Percentiles rank a stretch among this genome's conserved stretches.
phyloP scores from a whole-genome alignment of 2,797 vertebrate genomes.

The Varecia variegata region DNA sequence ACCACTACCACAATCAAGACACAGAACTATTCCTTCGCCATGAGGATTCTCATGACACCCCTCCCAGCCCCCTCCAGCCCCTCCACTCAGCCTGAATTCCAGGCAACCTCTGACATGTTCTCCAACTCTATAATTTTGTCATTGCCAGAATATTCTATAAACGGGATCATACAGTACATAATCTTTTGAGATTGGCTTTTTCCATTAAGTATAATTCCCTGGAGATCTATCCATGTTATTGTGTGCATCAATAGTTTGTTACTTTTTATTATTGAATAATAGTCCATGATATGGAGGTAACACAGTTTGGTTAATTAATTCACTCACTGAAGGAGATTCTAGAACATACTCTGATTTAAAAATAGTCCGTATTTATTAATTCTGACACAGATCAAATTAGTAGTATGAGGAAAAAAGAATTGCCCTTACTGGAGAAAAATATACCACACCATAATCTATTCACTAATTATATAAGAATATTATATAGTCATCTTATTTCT shows the following conservation, averaged over 20 bases:
- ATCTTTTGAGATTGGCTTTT: not conserved
- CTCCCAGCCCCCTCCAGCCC: not conserved
- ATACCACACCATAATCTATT: not conserved
- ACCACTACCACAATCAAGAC: not conserved
- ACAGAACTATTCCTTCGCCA: not conserved
- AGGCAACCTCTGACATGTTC: not conserved
- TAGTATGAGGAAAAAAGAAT: not conserved
- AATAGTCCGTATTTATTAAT: conserved; percentile 32
- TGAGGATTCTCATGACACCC: not conserved
- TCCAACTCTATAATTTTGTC: not conserved
- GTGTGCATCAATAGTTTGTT: not conserved
- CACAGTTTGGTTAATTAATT: not conserved
- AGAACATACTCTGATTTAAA: not conserved
- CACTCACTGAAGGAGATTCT: not conserved
- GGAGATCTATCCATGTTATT: not conserved
- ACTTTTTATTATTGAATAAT: not conserved
- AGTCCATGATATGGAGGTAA: not conserved
- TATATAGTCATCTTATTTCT: not conserved
- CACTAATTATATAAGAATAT: not conserved
- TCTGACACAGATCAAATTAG: not conserved
- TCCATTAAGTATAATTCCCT: not conserved
- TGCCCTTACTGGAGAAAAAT: not conserved
- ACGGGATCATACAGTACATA: not conserved
- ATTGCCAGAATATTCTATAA: not conserved
- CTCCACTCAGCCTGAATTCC: not conserved